Conservation (phyloP, 2,113 vertebrate genomes). For the Oncorhynchus tshawytscha region DNA sequence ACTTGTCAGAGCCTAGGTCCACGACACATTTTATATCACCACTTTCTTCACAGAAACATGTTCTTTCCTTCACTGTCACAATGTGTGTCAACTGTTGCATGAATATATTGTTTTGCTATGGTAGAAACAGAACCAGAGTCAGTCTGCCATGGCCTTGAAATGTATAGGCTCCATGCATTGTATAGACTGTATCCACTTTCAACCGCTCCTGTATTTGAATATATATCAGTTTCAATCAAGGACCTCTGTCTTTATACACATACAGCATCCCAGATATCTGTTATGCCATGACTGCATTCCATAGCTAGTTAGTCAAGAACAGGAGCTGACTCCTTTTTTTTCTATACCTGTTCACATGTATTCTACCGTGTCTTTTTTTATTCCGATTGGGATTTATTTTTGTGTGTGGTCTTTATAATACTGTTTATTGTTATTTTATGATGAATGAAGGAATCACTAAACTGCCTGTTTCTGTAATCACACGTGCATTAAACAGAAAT, state of each 20-base stretch:
- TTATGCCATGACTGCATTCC: slow-evolving; percentile 33
- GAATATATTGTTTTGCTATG: not conserved
- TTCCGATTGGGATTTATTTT: no score
- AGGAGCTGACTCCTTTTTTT: slow-evolving; percentile 26
- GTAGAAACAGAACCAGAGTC: not conserved
- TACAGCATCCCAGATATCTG: slow-evolving; percentile 9
- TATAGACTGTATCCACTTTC: slow-evolving; percentile 20
- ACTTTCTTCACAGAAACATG: not conserved
- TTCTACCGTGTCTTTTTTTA: slow-evolving; percentile 41
- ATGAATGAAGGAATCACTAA: no score
- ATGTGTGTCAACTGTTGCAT: not conserved
- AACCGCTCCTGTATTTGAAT: not conserved
- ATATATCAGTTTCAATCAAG: slow-evolving; percentile 4
- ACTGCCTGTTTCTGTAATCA: no score
- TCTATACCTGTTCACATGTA: not conserved
- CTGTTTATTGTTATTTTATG: no score
- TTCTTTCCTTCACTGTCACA: not conserved
- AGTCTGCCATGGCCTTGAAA: slow-evolving; percentile 44
- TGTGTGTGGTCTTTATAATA: no score
- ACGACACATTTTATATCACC: not conserved
- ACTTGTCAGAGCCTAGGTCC: not conserved
- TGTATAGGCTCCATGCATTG: slow-evolving; percentile 17
- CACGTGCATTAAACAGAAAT: no score
- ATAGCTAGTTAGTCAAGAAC: slow-evolving; percentile 10
- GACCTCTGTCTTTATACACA: not conserved